Base-by-base conservation (phyloP, 2,797 vertebrate species). In the Coendou prehensilis region DNA sequence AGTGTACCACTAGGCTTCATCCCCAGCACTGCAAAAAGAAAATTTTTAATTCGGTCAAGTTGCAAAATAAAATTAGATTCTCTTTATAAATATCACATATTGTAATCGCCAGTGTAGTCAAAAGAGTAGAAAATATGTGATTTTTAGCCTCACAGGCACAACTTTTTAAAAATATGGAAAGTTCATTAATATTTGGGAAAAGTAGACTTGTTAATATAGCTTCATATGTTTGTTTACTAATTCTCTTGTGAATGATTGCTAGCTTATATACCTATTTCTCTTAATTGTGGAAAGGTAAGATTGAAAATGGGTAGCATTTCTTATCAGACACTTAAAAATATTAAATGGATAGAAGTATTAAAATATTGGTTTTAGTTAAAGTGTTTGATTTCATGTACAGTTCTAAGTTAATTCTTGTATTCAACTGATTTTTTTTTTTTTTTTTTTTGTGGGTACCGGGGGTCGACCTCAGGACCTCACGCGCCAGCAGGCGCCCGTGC, bases 81-180 rank as follows among this genome's bases (percentile, higher is more conserved):
- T 92, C 87, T 94, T 83, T 76, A 18, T 69, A 59, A 69, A 54
- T 93, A 17, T 59, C 91, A 61, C 84, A 5, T 90, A 22, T 83
- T 78, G 15, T 91, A 54, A 71, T 88, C 83, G 20, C 22, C 28
- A 90, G 8, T 50, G 1, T 81, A 89, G 20, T 83, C 9, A 54
- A 87, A 91, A 95, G 54, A 91, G 30, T 71, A 96, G 9, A 93
- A 88, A 75, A 73, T 8, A 75, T 82, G 9, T 63, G 80, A 91
- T 79, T 96, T 96, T 94, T n/a, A 59, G 80, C 81, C 80, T 7
- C 47, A 78, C 0, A 54, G n/a, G 64, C 26, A 85, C 10, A 94
- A 28, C 0, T 56, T 96, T 63, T 85, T 75, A 86, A 87, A 86
- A 83, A 88, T 22, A 57, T 84, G 1, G 2, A 0, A 47, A 92